Conservation (phyloP, 2,888 invertebrate genomes). For the Psylliodes chrysocephalus region DNA sequence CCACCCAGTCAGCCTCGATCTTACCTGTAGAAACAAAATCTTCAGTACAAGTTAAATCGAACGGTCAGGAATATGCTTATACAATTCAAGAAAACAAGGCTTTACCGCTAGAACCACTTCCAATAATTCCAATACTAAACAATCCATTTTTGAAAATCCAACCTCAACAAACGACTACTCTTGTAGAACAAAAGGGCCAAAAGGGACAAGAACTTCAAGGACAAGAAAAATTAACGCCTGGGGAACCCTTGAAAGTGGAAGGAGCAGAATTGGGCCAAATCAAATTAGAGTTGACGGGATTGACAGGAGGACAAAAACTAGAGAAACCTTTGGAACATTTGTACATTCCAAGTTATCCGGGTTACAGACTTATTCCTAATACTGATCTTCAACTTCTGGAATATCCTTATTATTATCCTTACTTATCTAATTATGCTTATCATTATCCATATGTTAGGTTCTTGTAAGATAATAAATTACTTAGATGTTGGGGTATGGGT, state of each 20-base stretch:
- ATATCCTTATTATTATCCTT: conserved; percentile 28
- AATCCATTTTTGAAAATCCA: conserved; percentile 14
- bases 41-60: conserved; percentile 47
- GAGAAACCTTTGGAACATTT: conserved; percentile 13
- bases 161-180: not conserved
- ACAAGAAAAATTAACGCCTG: not conserved
- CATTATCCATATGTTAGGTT: conserved; percentile 30
- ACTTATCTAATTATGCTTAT: conserved; percentile 17
- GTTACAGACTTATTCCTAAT: conserved; percentile 23
- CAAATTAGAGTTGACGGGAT: not conserved
- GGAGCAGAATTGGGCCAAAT: not conserved
- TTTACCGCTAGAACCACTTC: conserved; percentile 32
- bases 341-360: conserved; percentile 18
- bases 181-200: not conserved
- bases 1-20: conserved; percentile 38
- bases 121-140: conserved; percentile 24
- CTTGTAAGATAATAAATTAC: not conserved
- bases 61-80: conserved; percentile 48
- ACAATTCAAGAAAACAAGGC: conserved; percentile 47
- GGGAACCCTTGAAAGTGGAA: not conserved
- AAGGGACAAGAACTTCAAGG: not conserved
- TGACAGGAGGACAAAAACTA: not conserved
- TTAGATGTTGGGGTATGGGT: not conserved
- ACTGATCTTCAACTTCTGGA: conserved; percentile 18
- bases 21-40: conserved; percentile 47